Percentiles rank a stretch among this genome's conserved stretches.
Evolutionary conservation across 1,140 invertebrate genomes (phyloP).

Genomic region (Drosophila watanabei): DNA sequence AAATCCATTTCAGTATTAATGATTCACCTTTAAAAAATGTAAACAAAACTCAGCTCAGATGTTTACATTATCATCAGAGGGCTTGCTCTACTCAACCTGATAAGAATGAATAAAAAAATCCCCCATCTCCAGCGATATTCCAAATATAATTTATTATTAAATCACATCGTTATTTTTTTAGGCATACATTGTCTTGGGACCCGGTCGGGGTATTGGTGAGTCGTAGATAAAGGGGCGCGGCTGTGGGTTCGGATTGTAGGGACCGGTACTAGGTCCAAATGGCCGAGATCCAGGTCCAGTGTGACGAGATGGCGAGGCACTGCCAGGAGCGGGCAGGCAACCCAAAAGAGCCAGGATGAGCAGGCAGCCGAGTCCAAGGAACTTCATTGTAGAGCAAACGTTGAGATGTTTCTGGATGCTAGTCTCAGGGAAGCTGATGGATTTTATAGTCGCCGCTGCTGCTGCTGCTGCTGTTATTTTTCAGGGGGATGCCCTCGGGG

Average conservation of each 20-base stretch:
- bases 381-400: slow-evolving; percentile 47
- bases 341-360: slow-evolving; percentile 40
- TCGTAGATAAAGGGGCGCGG: slow-evolving; percentile 56
- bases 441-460: slow-evolving; percentile 42
- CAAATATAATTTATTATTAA: slow-evolving; percentile 15
- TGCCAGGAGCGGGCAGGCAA: slow-evolving; percentile 13
- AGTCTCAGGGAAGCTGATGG: neutral
- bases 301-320: slow-evolving; percentile 51
- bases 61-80: neutral
- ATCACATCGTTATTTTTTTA: slow-evolving; percentile 22
- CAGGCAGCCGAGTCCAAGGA: slow-evolving; percentile 41
- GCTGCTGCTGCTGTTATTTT: neutral
- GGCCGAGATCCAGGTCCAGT: slow-evolving; percentile 43
- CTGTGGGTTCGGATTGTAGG: slow-evolving; percentile 10
- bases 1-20: neutral
- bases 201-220: slow-evolving; percentile 37
- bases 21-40: neutral
- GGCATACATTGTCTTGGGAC: slow-evolving; percentile 62
- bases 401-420: slow-evolving; percentile 13
- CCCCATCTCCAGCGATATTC: neutral
- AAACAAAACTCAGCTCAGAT: slow-evolving; percentile 1
- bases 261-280: slow-evolving; percentile 19
- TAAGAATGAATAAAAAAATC: slow-evolving; percentile 6
- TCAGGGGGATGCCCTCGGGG: slow-evolving; percentile 35
- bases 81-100: neutral